Percentiles rank a stretch among this genome's conserved stretches.
phyloP scores from a whole-genome alignment of 2,113 vertebrate species.

The Corythoichthys haematopterus region DNA sequence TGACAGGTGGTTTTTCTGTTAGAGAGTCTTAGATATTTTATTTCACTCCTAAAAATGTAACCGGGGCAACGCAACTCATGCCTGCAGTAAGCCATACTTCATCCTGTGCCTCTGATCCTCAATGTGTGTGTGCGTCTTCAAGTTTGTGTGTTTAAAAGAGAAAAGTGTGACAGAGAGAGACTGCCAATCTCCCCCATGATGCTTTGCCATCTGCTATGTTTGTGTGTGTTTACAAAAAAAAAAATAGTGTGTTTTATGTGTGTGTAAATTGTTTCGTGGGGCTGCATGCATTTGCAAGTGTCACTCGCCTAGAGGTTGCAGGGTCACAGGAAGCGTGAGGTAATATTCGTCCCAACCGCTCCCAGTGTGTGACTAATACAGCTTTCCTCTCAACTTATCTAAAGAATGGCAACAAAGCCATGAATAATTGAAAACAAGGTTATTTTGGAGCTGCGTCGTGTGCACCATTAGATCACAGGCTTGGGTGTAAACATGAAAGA shows the following conservation, averaged over 20 bases:
- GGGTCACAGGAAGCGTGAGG: conserved; percentile 49
- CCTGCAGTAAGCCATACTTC: conserved; percentile 60
- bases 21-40: conserved; percentile 56
- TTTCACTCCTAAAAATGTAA: conserved; percentile 66
- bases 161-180: conserved; percentile 48
- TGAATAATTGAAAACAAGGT: conserved; percentile 30
- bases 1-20: conserved; percentile 64
- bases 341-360: conserved; percentile 36
- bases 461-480: conserved; percentile 7
- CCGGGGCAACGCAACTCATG: conserved; percentile 54
- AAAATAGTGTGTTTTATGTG: not conserved
- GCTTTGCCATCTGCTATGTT: conserved; percentile 65
- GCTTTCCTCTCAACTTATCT: conserved; percentile 16
- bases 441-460: conserved; percentile 25
- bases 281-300: conserved; percentile 33
- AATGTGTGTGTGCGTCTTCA: conserved; percentile 13
- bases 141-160: conserved; percentile 47
- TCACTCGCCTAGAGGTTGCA: conserved; percentile 33
- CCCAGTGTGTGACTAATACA: conserved; percentile 18
- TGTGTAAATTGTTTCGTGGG: conserved; percentile 19
- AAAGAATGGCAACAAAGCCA: conserved; percentile 24
- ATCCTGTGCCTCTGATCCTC: conserved; percentile 63
- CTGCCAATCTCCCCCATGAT: conserved; percentile 70
- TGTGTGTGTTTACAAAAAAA: conserved; percentile 9
- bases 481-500: conserved; percentile 9